Conservation (phyloP, 2,113 vertebrate species). For the Diadophis punctatus region DNA sequence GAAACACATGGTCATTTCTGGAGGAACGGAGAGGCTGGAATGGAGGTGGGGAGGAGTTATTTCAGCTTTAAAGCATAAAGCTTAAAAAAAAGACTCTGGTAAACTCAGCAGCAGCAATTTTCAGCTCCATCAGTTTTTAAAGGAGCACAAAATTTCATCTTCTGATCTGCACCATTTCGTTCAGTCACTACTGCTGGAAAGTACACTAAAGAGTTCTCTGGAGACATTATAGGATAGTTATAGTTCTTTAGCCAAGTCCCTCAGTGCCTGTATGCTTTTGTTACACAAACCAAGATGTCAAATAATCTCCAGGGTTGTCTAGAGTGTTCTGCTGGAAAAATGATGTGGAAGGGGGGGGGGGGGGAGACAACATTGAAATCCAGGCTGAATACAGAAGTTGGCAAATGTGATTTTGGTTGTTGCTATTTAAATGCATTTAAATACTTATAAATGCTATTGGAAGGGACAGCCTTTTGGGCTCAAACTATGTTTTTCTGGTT, state of each 20-base stretch:
- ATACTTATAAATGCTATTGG: background rate
- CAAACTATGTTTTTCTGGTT: background rate
- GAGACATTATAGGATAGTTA: conserved; percentile 68
- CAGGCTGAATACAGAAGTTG: background rate
- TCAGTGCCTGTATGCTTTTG: conserved; percentile 69
- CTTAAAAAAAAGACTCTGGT: conserved; percentile 12
- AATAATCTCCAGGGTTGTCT: conserved; percentile 64
- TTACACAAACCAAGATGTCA: conserved; percentile 75
- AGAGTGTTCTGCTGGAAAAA: conserved; percentile 54
- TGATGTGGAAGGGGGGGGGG: background rate
- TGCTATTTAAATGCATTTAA: background rate
- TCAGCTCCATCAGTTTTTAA: conserved; percentile 67
- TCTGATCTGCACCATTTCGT: conserved; percentile 62
- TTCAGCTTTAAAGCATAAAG: background rate
- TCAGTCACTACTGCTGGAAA: conserved; percentile 59
- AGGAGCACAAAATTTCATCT: conserved; percentile 58
- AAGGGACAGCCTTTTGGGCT: background rate
- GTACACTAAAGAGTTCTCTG: conserved; percentile 54
- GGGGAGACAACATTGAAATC: conserved; percentile 27
- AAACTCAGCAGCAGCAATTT: conserved; percentile 58
- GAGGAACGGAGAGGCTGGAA: background rate
- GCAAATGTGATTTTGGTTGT: background rate
- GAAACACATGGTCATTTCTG: conserved; percentile 30
- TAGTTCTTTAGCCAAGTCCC: conserved; percentile 63
- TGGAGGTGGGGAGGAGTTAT: background rate